Conservation (phyloP, 2,113 vertebrate genomes). For the Tenebrosternarchus preto region DNA sequence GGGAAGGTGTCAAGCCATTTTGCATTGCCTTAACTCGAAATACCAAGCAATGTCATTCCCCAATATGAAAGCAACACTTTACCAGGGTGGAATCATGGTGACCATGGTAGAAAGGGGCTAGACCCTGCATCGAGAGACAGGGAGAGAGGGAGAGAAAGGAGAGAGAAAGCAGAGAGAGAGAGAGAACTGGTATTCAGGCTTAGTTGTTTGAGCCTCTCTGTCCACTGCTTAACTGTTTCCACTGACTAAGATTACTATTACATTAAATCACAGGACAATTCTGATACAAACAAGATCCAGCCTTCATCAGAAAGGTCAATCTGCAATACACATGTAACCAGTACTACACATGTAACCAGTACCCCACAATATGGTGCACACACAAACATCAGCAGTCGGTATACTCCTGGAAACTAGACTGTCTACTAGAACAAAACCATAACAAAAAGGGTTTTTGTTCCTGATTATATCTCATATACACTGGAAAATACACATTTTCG, state of each 20-base stretch:
- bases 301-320: slow-evolving; percentile 2
- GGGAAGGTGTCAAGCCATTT: not conserved
- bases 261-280: slow-evolving; percentile 5
- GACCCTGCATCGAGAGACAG: not conserved
- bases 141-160: not conserved
- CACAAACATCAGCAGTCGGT: not conserved
- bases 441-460: not conserved
- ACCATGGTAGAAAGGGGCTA: not conserved
- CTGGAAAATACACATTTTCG: too few species aligned
- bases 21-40: not conserved
- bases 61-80: not conserved
- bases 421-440: too few species aligned
- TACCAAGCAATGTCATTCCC: not conserved
- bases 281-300: slow-evolving; percentile 4
- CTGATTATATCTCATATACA: too few species aligned
- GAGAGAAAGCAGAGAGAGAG: not conserved
- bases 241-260: slow-evolving; percentile 42
- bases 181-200: not conserved
- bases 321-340: not conserved
- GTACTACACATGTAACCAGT: not conserved
- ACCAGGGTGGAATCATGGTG: not conserved
- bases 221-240: slow-evolving; percentile 8
- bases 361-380: not conserved
- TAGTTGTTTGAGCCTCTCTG: not conserved
- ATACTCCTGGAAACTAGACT: not conserved